Evolutionary conservation across 2,888 invertebrate genomes (phyloP), one percentile per base, ranked within the genome.

Genomic region (Odontocerum albicorne): DNA sequence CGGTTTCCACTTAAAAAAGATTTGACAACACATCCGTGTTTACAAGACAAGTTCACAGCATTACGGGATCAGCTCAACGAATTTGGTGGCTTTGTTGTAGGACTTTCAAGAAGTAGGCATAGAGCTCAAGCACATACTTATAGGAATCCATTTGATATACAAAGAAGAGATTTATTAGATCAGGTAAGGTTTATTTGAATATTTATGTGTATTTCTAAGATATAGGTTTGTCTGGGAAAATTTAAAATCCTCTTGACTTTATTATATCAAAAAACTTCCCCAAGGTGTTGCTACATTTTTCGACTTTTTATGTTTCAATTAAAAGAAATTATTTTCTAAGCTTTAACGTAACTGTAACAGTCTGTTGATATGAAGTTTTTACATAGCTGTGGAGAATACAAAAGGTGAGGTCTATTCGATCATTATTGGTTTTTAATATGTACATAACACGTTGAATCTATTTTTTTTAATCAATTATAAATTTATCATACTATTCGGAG

Each of bases 71-170:
- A 95, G 70, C 75, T 95, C 44, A 87, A 88, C 63, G 94, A 94
- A 63, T 92, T 91, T 66, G 88, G 88, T 8, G 90, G 89, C 2
- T 90, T 92, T 65, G 87, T 90, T 1, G 87, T 91, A 3, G 88
- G 89, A 2, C 79, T 90, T 44, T 85, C 78, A 3, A 67, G 77
- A 0, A 74, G 73, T 12, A 64, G 78, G 43, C 76, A 81, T 49
- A 76, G 83, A 66, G 73, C 81, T 13, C 74, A 74, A 56, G 69
- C 77, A 3, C 78, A 77, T 61, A 86, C 88, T 32, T 96, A 92
- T 69, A 83, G 95, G 63, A 98, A 99, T 75, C 94, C 98, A 0
- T 97, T 94, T 67, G 97, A 97, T 76, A 93, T 99, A 67, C 92
- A 92, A 16, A 80, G 98, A 43, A 82, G 88, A 63, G 87, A 90